Evolutionary conservation across 2,888 invertebrate genomes (phyloP).

Genomic region (Pristionchus maxplancki): DNA sequence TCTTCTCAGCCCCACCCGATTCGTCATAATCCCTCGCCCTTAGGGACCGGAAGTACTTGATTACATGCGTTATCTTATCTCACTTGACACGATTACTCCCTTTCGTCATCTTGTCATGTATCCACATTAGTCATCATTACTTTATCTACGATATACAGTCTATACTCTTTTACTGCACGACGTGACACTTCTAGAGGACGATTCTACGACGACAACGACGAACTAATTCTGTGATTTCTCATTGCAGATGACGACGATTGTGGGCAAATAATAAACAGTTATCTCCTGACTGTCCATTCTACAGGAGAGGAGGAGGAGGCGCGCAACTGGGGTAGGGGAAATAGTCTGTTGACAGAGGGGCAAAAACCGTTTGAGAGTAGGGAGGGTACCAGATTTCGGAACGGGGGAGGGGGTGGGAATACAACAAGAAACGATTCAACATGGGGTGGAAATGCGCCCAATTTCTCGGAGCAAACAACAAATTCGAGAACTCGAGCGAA

Average conservation of each 20-base stretch:
- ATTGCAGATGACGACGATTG: background rate
- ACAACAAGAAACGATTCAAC: slow-evolving; percentile 41
- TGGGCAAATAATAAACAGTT: slow-evolving; percentile 16
- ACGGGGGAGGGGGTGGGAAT: background rate
- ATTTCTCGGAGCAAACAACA: slow-evolving; percentile 25
- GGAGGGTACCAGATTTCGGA: slow-evolving; percentile 37
- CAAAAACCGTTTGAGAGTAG: slow-evolving; percentile 29
- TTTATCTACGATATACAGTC: slow-evolving; percentile 29
- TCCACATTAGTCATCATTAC: background rate
- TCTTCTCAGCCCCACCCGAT: background rate
- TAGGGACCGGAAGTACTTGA: background rate
- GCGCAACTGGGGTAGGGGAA: slow-evolving; percentile 3
- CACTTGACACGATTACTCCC: background rate
- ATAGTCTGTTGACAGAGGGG: background rate
- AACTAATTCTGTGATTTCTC: background rate
- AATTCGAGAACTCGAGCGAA: slow-evolving; percentile 37
- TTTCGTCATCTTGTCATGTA: background rate
- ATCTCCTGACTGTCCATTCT: slow-evolving; percentile 23
- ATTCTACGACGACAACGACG: background rate
- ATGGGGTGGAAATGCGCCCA: background rate
- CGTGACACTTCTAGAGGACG: background rate
- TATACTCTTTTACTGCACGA: background rate
- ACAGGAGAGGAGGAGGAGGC: background rate
- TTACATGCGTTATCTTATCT: background rate
- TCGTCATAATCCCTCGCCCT: background rate